Conservation (phyloP, 1,140 invertebrate species). For the Helicoverpa zea region DNA sequence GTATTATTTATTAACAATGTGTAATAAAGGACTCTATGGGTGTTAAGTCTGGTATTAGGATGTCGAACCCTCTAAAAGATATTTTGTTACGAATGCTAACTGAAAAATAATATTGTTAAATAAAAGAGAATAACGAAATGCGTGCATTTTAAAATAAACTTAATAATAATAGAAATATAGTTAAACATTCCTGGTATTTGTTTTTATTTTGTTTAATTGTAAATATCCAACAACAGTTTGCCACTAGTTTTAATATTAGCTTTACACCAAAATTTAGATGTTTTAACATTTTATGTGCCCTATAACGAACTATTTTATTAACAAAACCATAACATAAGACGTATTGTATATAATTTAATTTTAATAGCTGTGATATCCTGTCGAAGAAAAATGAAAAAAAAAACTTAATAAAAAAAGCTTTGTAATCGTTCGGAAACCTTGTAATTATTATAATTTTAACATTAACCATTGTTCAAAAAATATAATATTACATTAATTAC, state of each 20-base stretch:
- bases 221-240: slow-evolving; percentile 69
- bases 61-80: background rate
- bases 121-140: slow-evolving; percentile 12
- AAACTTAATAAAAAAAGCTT: slow-evolving; percentile 45
- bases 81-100: slow-evolving; percentile 1
- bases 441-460: slow-evolving; percentile 64
- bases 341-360: slow-evolving; percentile 63
- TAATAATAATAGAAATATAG: slow-evolving; percentile 24
- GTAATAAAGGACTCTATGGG: background rate
- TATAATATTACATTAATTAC: slow-evolving; percentile 60
- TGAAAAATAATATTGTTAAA: slow-evolving; percentile 1
- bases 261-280: slow-evolving; percentile 83
- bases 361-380: slow-evolving; percentile 84
- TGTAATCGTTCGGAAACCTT: slow-evolving; percentile 52
- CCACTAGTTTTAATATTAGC: slow-evolving; percentile 79
- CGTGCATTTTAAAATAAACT: slow-evolving; percentile 40
- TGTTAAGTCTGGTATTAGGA: background rate
- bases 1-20: background rate
- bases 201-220: slow-evolving; percentile 62
- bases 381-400: slow-evolving; percentile 64
- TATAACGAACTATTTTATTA: slow-evolving; percentile 59
- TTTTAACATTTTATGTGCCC: slow-evolving; percentile 64
- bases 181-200: slow-evolving; percentile 49
- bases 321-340: slow-evolving; percentile 52
- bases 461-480: slow-evolving; percentile 61